A percentile compares a stretch with the other conserved stretches of the same genome.
Conservation (phyloP, 2,888 invertebrate genomes). For the Entomobrya proxima region DNA sequence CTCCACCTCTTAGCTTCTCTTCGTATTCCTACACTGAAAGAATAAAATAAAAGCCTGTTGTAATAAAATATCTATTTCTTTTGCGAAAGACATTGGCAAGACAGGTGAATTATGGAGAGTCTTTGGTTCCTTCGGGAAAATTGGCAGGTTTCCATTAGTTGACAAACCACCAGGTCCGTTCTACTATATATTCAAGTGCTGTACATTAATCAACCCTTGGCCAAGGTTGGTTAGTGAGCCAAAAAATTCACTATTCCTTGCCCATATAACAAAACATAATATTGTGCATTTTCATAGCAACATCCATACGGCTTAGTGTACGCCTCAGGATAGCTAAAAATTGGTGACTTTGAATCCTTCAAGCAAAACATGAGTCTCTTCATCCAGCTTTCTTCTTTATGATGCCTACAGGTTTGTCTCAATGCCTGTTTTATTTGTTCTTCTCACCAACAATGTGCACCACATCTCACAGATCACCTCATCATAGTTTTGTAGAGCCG, state of each 20-base stretch:
- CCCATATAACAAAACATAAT: no score
- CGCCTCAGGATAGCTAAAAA: neutral
- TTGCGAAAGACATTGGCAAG: conserved; percentile 31
- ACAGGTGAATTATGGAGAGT: conserved; percentile 64
- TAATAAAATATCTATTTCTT: conserved; percentile 45
- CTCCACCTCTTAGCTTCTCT: neutral
- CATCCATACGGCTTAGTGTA: no score
- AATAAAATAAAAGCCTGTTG: neutral
- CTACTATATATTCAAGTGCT: conserved; percentile 52
- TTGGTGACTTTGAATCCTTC: conserved; percentile 17
- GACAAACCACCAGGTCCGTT: conserved; percentile 58
- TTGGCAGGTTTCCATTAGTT: conserved; percentile 66
- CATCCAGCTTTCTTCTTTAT: no score
- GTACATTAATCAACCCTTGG: conserved; percentile 31
- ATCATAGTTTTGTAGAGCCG: no score
- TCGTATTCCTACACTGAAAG: neutral
- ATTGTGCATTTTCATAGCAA: no score
- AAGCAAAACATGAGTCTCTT: conserved; percentile 4
- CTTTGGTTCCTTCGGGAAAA: conserved; percentile 58
- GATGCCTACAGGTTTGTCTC: neutral
- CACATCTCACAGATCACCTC: no score
- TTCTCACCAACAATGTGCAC: no score
- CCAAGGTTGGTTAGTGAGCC: conserved; percentile 51
- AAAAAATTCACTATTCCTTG: conserved; percentile 27
- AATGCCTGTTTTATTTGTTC: neutral